phyloP scores from a whole-genome alignment of 2,888 invertebrate species.

The Phalera bucephala region DNA sequence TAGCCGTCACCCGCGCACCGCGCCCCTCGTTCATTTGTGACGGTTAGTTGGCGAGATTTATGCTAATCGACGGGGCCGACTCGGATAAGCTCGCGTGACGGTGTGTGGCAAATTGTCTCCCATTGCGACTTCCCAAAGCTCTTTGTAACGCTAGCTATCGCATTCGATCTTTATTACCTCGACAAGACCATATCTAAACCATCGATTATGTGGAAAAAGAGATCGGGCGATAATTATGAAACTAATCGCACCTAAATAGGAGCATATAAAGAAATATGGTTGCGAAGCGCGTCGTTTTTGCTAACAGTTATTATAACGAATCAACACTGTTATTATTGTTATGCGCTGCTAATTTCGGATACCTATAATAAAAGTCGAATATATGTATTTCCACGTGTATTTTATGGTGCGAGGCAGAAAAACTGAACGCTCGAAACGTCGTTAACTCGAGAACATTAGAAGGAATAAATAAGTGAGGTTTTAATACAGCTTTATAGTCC shows the following conservation, averaged over 20 bases:
- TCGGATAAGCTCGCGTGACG: conserved; percentile 77
- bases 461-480: conserved; percentile 77
- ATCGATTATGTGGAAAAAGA: conserved; percentile 43
- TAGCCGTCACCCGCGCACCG: conserved; percentile 46
- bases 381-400: conserved; percentile 61
- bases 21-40: conserved; percentile 70
- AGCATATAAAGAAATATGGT: conserved; percentile 25
- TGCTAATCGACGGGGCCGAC: conserved; percentile 79
- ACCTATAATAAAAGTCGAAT: conserved; percentile 57
- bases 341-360: conserved; percentile 55
- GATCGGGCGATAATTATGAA: conserved; percentile 28
- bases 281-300: conserved; percentile 22
- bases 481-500: conserved; percentile 77
- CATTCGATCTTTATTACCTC: conserved; percentile 49
- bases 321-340: conserved; percentile 45
- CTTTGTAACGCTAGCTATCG: conserved; percentile 57
- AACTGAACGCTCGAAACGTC: conserved; percentile 69
- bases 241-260: conserved; percentile 28
- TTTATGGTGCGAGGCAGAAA: conserved; percentile 75
- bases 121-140: conserved; percentile 66
- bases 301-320: conserved; percentile 35
- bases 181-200: conserved; percentile 44
- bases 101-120: conserved; percentile 78
- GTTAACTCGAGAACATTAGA: conserved; percentile 81
- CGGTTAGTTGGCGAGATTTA: conserved; percentile 82